phyloP scores from a whole-genome alignment of 2,113 vertebrate genomes.

The Actenoides hombroni region DNA sequence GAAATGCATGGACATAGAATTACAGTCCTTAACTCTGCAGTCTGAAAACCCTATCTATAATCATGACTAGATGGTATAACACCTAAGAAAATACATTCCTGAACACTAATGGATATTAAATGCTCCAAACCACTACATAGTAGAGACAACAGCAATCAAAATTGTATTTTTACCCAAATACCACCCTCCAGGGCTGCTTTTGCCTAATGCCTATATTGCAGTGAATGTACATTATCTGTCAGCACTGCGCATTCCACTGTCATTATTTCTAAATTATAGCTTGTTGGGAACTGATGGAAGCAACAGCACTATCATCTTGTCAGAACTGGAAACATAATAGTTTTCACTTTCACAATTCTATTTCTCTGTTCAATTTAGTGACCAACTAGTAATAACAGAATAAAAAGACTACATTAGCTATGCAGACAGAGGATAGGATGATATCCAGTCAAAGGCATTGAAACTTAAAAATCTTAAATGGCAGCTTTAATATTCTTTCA shows the following conservation, averaged over 20 bases:
- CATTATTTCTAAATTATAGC: constrained; percentile 84
- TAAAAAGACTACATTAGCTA: constrained; percentile 75
- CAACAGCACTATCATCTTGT: constrained; percentile 82
- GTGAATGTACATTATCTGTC: constrained; percentile 77
- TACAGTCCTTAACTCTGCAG: background rate
- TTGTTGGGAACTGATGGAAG: constrained; percentile 76
- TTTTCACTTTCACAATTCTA: constrained; percentile 81
- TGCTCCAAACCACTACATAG: constrained; percentile 42
- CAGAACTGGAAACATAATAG: constrained; percentile 81
- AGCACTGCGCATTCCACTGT: constrained; percentile 68
- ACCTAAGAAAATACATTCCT: constrained; percentile 42
- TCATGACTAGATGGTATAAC: background rate
- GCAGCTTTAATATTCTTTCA: constrained; percentile 47
- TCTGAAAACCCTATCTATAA: background rate
- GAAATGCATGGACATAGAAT: background rate
- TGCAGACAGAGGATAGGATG: constrained; percentile 53
- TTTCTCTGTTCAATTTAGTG: constrained; percentile 82
- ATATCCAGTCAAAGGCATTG: constrained; percentile 45
- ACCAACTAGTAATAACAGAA: constrained; percentile 80
- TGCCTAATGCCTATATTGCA: constrained; percentile 79
- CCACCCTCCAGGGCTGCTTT: constrained; percentile 67
- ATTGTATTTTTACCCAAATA: constrained; percentile 73
- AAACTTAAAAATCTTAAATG: constrained; percentile 68
- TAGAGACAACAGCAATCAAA: constrained; percentile 72
- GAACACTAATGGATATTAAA: constrained; percentile 68